Conservation (phyloP, 2,113 vertebrate species). For the Cyrtonyx montezumae region DNA sequence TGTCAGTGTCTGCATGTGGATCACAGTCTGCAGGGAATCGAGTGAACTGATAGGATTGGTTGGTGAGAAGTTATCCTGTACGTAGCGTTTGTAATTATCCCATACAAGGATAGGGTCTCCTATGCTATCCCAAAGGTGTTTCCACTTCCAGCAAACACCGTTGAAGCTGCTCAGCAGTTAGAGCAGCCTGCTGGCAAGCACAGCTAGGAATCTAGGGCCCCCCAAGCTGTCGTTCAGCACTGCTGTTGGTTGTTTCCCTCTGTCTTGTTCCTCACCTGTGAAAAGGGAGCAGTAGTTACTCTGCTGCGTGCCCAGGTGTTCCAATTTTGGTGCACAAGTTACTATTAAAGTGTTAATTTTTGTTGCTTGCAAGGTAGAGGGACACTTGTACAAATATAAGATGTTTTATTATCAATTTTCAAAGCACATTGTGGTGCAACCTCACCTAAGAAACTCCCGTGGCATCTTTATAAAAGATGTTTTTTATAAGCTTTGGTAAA, state of each 20-base stretch:
- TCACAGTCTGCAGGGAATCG: accelerated
- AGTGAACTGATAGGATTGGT: background rate
- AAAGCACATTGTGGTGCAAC: background rate
- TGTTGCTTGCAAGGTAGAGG: background rate
- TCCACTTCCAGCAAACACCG: accelerated
- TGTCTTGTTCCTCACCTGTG: background rate
- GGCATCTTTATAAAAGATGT: conserved; percentile 17
- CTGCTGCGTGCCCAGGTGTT: background rate
- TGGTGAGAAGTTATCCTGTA: background rate
- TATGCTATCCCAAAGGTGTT: background rate
- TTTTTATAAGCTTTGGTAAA: conserved; percentile 32
- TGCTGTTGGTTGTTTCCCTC: background rate
- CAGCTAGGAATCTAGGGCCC: background rate
- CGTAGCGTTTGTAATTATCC: accelerated
- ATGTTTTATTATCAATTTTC: conserved; percentile 19
- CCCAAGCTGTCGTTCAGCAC: background rate
- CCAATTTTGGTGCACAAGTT: background rate
- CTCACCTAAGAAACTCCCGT: background rate
- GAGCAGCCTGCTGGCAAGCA: background rate
- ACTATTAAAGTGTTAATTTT: background rate
- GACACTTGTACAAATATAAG: background rate
- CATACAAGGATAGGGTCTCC: accelerated
- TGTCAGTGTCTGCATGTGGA: background rate
- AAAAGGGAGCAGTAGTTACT: background rate
- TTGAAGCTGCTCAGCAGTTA: background rate